Conservation (phyloP, 2,888 invertebrate species). For the Xanthostigma xanthostigma region DNA sequence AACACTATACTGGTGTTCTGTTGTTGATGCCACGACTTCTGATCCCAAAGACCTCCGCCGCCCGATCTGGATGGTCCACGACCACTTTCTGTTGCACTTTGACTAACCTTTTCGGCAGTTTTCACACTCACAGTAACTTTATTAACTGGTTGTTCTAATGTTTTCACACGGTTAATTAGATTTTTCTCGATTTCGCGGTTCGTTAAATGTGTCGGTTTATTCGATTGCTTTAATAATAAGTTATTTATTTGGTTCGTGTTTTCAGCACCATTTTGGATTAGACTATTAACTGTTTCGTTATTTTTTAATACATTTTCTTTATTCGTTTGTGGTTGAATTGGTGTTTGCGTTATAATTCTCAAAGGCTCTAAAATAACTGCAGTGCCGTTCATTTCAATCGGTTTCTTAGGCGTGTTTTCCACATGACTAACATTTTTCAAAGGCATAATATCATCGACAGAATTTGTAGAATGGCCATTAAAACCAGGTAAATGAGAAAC, state of each 20-base stretch:
- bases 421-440: no score
- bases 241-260: no score
- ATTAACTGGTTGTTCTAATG: slow-evolving; percentile 32
- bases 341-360: background rate
- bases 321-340: no score
- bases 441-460: no score
- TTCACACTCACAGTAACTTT: slow-evolving; percentile 31
- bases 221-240: slow-evolving; percentile 14
- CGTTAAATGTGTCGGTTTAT: slow-evolving; percentile 26
- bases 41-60: slow-evolving; percentile 7
- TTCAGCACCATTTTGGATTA: no score
- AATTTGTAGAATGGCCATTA: slow-evolving; percentile 1
- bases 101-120: slow-evolving; percentile 9
- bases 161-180: slow-evolving; percentile 49
- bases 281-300: no score
- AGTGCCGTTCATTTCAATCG: no score
- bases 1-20: slow-evolving; percentile 63
- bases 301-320: no score
- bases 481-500: slow-evolving; percentile 23
- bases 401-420: no score
- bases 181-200: slow-evolving; percentile 53
- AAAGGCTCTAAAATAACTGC: background rate
- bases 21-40: slow-evolving; percentile 25
- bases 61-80: slow-evolving; percentile 9
- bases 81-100: background rate